phyloP scores from a whole-genome alignment of 2,113 vertebrate genomes.

The Zingel zingel region DNA sequence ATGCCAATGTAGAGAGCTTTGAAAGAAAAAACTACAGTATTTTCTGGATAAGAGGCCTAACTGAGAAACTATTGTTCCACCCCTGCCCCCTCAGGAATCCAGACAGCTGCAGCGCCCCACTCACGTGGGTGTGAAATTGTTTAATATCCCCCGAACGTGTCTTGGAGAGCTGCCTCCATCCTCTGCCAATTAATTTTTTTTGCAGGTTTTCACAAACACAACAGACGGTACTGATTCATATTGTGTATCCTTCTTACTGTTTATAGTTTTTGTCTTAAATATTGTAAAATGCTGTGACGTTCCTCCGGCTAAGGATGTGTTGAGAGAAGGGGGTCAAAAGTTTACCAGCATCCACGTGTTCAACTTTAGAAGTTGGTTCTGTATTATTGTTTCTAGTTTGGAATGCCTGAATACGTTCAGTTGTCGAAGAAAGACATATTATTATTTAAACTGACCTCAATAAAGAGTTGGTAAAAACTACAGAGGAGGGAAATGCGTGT shows the following conservation, averaged over 20 bases:
- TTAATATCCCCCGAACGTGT: constrained; percentile 31
- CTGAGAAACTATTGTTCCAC: constrained; percentile 44
- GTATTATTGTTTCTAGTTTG: constrained; percentile 15
- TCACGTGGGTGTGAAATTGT: constrained; percentile 72
- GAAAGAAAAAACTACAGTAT: constrained; percentile 52
- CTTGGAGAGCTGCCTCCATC: constrained; percentile 26
- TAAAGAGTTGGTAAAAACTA: constrained; percentile 50
- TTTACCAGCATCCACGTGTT: constrained; percentile 49
- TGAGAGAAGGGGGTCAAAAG: background rate
- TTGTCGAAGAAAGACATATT: constrained; percentile 27
- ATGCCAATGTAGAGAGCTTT: constrained; percentile 34
- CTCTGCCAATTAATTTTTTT: constrained; percentile 10
- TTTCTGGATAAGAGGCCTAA: constrained; percentile 35
- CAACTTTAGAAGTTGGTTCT: constrained; percentile 72
- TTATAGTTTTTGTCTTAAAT: constrained; percentile 24
- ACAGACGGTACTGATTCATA: constrained; percentile 19
- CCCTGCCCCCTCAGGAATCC: constrained; percentile 65
- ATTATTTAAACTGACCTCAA: constrained; percentile 64
- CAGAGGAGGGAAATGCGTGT: background rate
- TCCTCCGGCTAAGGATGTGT: constrained; percentile 21
- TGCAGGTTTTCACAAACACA: constrained; percentile 2
- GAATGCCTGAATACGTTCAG: constrained; percentile 32
- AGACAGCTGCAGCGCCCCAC: constrained; percentile 64
- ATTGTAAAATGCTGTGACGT: constrained; percentile 38
- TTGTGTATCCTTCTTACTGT: background rate